Percentiles rank a stretch among this genome's conserved stretches.
Conservation (phyloP, 2,888 invertebrate genomes). For the Aelia acuminata region DNA sequence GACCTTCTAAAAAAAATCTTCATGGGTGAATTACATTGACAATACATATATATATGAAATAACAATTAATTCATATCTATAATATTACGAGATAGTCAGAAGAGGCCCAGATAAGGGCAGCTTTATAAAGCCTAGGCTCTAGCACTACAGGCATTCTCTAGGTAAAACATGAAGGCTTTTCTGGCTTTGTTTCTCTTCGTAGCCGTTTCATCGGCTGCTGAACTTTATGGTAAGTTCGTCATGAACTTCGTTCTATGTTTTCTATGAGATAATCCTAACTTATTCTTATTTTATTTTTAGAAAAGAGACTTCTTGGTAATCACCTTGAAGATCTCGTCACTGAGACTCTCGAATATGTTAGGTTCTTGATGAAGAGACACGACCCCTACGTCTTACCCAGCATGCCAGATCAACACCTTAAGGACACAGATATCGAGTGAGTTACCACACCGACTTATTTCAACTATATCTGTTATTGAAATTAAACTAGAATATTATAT, state of each 20-base stretch:
- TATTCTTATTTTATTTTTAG: background rate
- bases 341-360: conserved; percentile 59
- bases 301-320: conserved; percentile 51
- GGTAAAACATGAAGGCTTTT: background rate
- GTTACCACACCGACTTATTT: background rate
- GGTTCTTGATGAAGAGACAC: conserved; percentile 58
- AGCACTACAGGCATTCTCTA: background rate
- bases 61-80: conserved; percentile 6
- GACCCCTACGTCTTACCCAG: conserved; percentile 59
- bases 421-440: conserved; percentile 57
- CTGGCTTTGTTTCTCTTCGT: background rate
- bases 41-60: no score
- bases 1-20: background rate
- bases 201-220: conserved; percentile 4
- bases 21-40: background rate
- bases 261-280: background rate
- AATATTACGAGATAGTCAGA: background rate
- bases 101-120: background rate
- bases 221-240: background rate
- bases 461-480: background rate
- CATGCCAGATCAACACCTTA: conserved; percentile 55
- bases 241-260: background rate
- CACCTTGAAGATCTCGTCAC: conserved; percentile 59
- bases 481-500: background rate
- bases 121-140: background rate